phyloP scores from a whole-genome alignment of 2,797 vertebrate species.

The Tenualosa thibaudeaui region DNA sequence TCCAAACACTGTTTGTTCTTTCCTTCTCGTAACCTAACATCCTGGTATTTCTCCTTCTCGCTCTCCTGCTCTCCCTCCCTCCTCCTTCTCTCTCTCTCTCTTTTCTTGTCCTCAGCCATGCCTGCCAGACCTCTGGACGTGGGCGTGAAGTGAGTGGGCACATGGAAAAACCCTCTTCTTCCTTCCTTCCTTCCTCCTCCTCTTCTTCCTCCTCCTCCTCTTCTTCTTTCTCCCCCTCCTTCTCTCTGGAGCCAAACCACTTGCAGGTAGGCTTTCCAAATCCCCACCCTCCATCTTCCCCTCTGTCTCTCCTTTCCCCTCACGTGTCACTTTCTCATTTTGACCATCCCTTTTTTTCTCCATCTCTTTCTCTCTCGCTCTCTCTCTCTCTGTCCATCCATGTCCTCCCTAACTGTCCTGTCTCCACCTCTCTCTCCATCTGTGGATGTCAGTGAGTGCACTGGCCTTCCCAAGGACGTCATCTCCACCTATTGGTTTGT shows the following conservation, averaged over 20 bases:
- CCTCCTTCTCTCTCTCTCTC: not conserved
- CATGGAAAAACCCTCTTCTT: not conserved
- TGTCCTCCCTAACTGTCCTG: not conserved
- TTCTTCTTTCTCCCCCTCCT: not conserved
- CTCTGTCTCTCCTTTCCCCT: not conserved
- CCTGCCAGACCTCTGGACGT: slow-evolving; percentile 23
- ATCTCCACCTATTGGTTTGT: not conserved
- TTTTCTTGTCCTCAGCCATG: not conserved
- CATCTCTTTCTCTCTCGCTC: not conserved
- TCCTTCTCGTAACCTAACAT: slow-evolving; percentile 17
- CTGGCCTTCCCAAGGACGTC: slow-evolving; percentile 29
- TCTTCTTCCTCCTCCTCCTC: not conserved
- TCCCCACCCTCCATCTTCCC: not conserved
- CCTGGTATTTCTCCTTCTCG: not conserved
- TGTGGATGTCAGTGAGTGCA: not conserved
- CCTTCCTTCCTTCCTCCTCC: not conserved
- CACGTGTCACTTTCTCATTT: not conserved
- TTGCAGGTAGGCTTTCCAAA: not conserved
- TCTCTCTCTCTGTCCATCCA: not conserved
- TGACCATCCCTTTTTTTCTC: too few relatives aligned
- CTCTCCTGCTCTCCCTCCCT: not conserved
- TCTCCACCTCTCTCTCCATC: not conserved
- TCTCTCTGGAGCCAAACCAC: not conserved
- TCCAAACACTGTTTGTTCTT: slow-evolving; percentile 28
- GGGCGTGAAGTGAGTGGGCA: slow-evolving; percentile 10